Evolutionary conservation across 2,797 vertebrate genomes (phyloP).

Genomic region (Fistularia tabacaria): DNA sequence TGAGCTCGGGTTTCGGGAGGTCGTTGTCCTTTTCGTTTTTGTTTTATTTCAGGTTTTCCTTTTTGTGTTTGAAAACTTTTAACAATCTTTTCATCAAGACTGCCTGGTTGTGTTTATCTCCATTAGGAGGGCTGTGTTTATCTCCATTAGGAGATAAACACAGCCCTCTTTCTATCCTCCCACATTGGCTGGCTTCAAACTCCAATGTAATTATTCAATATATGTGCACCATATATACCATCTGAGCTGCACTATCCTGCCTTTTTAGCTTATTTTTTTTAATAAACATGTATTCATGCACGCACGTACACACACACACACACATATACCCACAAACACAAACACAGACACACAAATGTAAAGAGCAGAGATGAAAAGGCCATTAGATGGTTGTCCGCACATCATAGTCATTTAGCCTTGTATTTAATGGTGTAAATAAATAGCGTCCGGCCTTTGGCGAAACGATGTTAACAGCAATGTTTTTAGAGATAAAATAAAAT

Average conservation of each 20-base stretch:
- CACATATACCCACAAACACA: not conserved
- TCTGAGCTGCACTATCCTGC: conserved; percentile 20
- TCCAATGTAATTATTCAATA: conserved; percentile 12
- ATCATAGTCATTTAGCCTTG: conserved; percentile 64
- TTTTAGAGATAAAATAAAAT: conserved; percentile 67
- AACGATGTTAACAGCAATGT: conserved; percentile 53
- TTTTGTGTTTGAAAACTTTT: conserved; percentile 66
- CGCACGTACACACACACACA: conserved; percentile 32
- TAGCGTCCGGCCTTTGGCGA: conserved; percentile 48
- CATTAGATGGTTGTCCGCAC: conserved; percentile 57
- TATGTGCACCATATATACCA: conserved; percentile 14
- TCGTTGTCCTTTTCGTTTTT: conserved; percentile 33
- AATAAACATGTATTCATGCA: conserved; percentile 27
- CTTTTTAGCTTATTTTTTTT: conserved; percentile 7
- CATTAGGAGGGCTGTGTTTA: conserved; percentile 74
- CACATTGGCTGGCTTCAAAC: conserved; percentile 30
- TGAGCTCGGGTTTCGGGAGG: conserved; percentile 30
- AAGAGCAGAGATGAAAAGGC: conserved; percentile 56
- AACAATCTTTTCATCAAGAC: conserved; percentile 55
- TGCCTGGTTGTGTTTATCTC: conserved; percentile 79
- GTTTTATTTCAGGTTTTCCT: conserved; percentile 31
- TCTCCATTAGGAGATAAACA: conserved; percentile 64
- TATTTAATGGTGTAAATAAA: conserved; percentile 69
- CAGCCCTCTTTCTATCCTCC: conserved; percentile 64
- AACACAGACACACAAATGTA: conserved; percentile 25